Percentiles rank a stretch among this genome's conserved stretches.
These are phyloP conservation scores for Eupithecia insigniata DNA, from an alignment of 2,888 invertebrate genomes.

Conservation along the genomic window DNA sequence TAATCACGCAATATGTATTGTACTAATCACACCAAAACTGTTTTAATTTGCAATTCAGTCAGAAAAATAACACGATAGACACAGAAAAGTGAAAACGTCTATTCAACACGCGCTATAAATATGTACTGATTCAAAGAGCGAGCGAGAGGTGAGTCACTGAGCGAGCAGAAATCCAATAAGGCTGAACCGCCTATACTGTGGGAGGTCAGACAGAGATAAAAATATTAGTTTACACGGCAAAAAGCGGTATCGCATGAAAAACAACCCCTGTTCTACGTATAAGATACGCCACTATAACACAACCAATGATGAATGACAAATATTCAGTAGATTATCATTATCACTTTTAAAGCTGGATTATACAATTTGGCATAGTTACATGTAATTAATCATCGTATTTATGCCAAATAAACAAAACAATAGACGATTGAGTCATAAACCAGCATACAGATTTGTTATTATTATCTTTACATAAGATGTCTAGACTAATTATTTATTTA, in stretches of 20 bases:
- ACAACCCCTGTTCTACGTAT: slow-evolving; percentile 37
- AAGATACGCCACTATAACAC: slow-evolving; percentile 23
- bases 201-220: slow-evolving; percentile 33
- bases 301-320: slow-evolving; percentile 4
- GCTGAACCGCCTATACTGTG: slow-evolving; percentile 26
- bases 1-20: slow-evolving; percentile 52
- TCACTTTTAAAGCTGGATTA: not conserved
- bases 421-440: slow-evolving; percentile 19
- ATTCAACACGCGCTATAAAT: slow-evolving; percentile 68
- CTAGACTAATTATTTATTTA: not conserved
- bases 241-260: slow-evolving; percentile 32
- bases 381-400: slow-evolving; percentile 2
- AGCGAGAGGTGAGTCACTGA: slow-evolving; percentile 44
- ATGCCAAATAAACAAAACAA: slow-evolving; percentile 20
- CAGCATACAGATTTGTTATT: not conserved
- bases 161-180: slow-evolving; percentile 73
- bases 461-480: not conserved
- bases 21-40: slow-evolving; percentile 44
- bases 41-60: slow-evolving; percentile 63
- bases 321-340: not conserved
- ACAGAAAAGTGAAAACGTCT: slow-evolving; percentile 56
- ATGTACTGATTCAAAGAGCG: slow-evolving; percentile 64
- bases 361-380: not conserved
- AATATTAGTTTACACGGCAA: slow-evolving; percentile 24
- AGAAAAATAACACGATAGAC: slow-evolving; percentile 62